Evolutionary conservation across 2,888 invertebrate genomes (phyloP), one percentile per base, ranked within the genome.

Genomic region (Synanthedon vespiformis): DNA sequence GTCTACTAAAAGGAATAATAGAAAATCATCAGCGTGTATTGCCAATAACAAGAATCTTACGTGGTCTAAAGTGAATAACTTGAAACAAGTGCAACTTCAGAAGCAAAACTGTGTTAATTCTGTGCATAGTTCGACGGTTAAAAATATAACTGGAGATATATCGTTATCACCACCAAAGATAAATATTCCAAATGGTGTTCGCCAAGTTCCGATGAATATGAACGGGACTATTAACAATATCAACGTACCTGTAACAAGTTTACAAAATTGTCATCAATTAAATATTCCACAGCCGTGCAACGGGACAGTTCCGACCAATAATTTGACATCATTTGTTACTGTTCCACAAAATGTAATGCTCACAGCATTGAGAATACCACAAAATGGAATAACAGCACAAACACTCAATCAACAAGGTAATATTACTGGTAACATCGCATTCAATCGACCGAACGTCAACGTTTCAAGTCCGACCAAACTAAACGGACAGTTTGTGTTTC

Each of bases 401-500:
- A 68, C 78, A 16, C 62, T 83, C 55, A 74, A 57, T 40, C 83
- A 81, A 61, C 84, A 75, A 67, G 80, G 74, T 60, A 80, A 79
- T 60, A 72, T 84, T 68, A 64, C 74, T 57, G 41, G 41, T 13
- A 44, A 44, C 44, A 44, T 44, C 14, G 65, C 80, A 57, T 86
- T 77, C 60, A 80, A 76, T 60, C 69, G 80, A 58, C 62, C 74
- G 54, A 84, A 85, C 61, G 81, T 86, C 52, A 84, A 80, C 57
- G 82, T 87, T 34, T 64, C 83, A 53, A 88, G 87, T 64, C 86
- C 87, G 40, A 81, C 85, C 8, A 88, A 88, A 66, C 64, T 88
- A 48, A 88, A 86, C 57, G 85, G 82, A 56, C 90, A 74, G 69
- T 90, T 89, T 65, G 89, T 90, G 58, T 87, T 90, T 70, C 90